Conservation (phyloP, 2,888 invertebrate genomes). For the Eupithecia subumbrata region DNA sequence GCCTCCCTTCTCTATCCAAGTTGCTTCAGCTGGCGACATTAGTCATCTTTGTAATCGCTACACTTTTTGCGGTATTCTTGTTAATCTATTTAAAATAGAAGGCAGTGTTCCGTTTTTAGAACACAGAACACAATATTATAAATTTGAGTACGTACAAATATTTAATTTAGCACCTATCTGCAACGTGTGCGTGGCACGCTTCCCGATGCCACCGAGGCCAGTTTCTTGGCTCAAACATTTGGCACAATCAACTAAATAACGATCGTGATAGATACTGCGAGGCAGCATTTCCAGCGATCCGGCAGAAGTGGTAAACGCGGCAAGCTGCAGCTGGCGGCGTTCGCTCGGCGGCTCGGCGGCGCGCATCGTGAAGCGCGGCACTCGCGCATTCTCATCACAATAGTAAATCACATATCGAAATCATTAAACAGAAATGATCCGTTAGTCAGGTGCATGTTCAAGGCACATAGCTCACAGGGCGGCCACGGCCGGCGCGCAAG, state of each 20-base stretch:
- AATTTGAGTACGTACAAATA: constrained; percentile 12
- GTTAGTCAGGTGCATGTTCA: neutral
- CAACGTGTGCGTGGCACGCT: constrained; percentile 1
- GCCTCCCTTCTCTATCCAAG: neutral
- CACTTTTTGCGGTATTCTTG: neutral
- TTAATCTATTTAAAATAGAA: neutral
- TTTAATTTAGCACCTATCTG: constrained; percentile 26
- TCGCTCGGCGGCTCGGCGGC: no score
- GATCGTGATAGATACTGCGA: no score
- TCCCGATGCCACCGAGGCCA: neutral
- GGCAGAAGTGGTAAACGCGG: neutral
- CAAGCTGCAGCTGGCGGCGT: no score
- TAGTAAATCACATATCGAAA: constrained; percentile 14
- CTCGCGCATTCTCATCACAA: constrained; percentile 12
- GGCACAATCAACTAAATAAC: neutral
- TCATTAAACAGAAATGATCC: constrained; percentile 1
- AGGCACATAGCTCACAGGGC: neutral
- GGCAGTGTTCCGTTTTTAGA: neutral
- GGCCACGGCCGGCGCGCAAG: neutral
- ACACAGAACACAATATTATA: neutral
- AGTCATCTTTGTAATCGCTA: neutral
- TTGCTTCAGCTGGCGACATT: neutral
- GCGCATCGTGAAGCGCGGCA: neutral
- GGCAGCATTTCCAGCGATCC: no score
- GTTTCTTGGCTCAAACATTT: neutral